These are phyloP conservation scores for Poecilia velifera DNA, from an alignment of 2,797 vertebrate species.

Conservation along the genomic window DNA sequence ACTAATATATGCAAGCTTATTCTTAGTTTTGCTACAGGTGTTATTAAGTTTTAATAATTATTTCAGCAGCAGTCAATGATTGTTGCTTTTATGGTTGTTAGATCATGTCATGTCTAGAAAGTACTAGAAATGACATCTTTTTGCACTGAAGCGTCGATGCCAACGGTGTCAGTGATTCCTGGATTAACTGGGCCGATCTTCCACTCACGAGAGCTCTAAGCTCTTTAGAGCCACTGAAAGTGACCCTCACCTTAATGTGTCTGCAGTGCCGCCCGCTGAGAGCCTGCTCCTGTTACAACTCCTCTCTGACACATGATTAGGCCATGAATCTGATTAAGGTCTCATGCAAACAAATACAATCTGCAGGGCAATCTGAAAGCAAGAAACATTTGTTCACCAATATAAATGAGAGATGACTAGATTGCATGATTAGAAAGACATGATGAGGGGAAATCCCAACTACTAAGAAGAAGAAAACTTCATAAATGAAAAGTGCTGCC, in stretches of 20 bases:
- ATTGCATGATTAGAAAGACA: not conserved
- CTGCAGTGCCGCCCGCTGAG: slow-evolving; percentile 21
- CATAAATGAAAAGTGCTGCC: not conserved
- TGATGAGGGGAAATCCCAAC: not conserved
- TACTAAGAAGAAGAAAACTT: not conserved
- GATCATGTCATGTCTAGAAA: not conserved
- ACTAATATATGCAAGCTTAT: too few species aligned
- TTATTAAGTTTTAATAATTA: not conserved
- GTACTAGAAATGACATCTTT: not conserved
- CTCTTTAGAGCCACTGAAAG: slow-evolving; percentile 40
- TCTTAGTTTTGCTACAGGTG: not conserved
- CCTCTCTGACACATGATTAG: slow-evolving; percentile 3
- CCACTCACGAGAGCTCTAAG: slow-evolving; percentile 35
- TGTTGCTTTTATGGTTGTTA: not conserved
- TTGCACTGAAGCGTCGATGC: slow-evolving; percentile 4
- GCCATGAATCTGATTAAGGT: not conserved
- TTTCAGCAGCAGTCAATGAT: not conserved
- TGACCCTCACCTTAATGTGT: slow-evolving; percentile 31
- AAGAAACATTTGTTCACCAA: not conserved
- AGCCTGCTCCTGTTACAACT: slow-evolving; percentile 12
- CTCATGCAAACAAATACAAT: not conserved
- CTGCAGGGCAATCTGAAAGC: not conserved
- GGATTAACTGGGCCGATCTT: slow-evolving; percentile 52
- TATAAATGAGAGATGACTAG: not conserved
- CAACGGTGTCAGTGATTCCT: slow-evolving; percentile 40